These are phyloP conservation scores for Tetranychus piercei DNA, from an alignment of 2,888 invertebrate species.

Conservation along the genomic window DNA sequence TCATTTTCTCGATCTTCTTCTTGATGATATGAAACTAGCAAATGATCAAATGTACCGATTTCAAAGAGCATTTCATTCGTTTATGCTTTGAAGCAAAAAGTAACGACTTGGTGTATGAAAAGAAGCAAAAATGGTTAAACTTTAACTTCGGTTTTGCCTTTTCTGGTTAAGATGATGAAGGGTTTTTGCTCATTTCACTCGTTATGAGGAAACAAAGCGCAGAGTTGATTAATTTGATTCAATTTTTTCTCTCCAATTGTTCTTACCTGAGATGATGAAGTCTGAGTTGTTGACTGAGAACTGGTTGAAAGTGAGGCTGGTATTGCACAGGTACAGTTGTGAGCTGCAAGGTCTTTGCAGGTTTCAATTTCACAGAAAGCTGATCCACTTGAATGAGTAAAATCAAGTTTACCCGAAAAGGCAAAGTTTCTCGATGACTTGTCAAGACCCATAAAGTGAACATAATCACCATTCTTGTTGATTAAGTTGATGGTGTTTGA, in stretches of 20 bases:
- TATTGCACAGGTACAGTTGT: conserved; percentile 40
- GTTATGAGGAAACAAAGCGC: no score
- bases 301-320: conserved; percentile 19
- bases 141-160: no score
- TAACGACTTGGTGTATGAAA: no score
- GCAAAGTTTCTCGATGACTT: neutral
- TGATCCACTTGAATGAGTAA: neutral
- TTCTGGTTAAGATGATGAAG: no score
- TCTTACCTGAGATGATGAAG: neutral
- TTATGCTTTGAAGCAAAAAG: no score
- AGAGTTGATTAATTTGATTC: no score
- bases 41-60: no score
- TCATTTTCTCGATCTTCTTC: no score
- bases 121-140: no score
- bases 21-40: no score
- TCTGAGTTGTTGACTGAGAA: neutral
- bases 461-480: conserved; percentile 77
- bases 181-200: no score
- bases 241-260: neutral
- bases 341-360: conserved; percentile 32
- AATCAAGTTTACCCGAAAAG: neutral
- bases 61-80: no score
- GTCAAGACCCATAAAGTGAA: conserved; percentile 61
- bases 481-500: conserved; percentile 77
- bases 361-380: conserved; percentile 38